Percentiles rank a stretch among this genome's conserved stretches.
These are phyloP conservation scores for Thamnophis sirtalis DNA, from an alignment of 2,113 vertebrate genomes.

Conservation along the genomic window DNA sequence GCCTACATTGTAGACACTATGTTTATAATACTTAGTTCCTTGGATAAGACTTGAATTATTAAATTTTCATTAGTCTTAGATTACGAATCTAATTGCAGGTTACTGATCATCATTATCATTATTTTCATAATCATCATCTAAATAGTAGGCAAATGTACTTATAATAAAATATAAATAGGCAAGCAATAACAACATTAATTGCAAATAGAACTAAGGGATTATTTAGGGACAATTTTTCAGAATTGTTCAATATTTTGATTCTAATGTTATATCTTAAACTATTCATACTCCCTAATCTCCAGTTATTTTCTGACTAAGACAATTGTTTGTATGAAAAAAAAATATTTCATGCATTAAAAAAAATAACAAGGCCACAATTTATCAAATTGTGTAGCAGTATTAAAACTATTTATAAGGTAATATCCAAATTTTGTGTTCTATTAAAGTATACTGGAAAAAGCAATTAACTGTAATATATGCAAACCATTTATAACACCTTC, in stretches of 20 bases:
- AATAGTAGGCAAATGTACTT: background rate
- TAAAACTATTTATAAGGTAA: background rate
- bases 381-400: background rate
- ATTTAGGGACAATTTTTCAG: rapidly evolving
- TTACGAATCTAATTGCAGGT: background rate
- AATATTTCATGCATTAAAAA: background rate
- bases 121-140: background rate
- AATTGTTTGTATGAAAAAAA: background rate
- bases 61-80: background rate
- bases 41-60: too few relatives aligned
- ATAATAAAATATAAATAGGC: background rate
- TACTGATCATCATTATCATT: background rate
- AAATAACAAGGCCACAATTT: background rate
- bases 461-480: background rate
- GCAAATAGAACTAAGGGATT: background rate
- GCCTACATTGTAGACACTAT: too few relatives aligned
- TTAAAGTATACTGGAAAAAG: background rate
- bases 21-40: too few relatives aligned
- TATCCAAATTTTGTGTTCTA: background rate
- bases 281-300: background rate
- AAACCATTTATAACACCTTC: background rate
- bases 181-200: background rate
- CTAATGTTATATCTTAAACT: background rate
- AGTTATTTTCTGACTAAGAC: background rate
- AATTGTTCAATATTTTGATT: background rate